These are phyloP conservation scores for Hydractinia symbiolongicarpus DNA, from an alignment of 30 jellyfish, hydroid and myxozoan species.

Conservation along the genomic window DNA sequence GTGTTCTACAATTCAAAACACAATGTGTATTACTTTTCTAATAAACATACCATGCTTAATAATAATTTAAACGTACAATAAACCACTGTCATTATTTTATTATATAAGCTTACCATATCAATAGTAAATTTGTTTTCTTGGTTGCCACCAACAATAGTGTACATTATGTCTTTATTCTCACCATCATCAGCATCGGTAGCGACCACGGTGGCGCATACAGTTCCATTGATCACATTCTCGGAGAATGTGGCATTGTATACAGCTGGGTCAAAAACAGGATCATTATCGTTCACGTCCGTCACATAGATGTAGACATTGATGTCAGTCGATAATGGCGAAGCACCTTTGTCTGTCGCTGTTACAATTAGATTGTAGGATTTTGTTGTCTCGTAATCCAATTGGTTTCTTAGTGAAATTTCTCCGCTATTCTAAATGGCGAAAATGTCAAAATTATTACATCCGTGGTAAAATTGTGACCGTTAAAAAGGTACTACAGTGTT, in stretches of 20 bases:
- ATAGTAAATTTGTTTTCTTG: neutral
- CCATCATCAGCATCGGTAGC: constrained; percentile 48
- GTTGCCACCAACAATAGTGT: constrained; percentile 6
- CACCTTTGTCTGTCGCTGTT: constrained; percentile 61
- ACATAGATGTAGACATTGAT: constrained; percentile 24
- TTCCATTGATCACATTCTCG: constrained; percentile 27
- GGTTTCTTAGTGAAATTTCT: neutral
- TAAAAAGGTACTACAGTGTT: too few relatives aligned
- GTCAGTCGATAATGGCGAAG: constrained; percentile 28
- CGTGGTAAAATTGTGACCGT: too few relatives aligned
- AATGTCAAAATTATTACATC: too few relatives aligned
- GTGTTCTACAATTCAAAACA: neutral
- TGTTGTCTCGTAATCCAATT: constrained; percentile 8
- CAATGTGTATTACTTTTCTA: neutral
- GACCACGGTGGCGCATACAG: neutral
- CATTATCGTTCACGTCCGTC: constrained; percentile 15
- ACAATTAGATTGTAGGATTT: constrained; percentile 16
- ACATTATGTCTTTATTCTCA: constrained; percentile 23
- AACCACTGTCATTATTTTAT: neutral
- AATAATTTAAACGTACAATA: neutral
- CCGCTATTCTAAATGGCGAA: neutral
- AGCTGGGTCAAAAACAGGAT: constrained; percentile 5
- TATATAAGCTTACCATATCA: constrained; percentile 6
- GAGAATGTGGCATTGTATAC: constrained; percentile 1
- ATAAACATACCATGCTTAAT: too few relatives aligned